phyloP scores from a whole-genome alignment of 2,113 vertebrate genomes.

The Perognathus longimembris region DNA sequence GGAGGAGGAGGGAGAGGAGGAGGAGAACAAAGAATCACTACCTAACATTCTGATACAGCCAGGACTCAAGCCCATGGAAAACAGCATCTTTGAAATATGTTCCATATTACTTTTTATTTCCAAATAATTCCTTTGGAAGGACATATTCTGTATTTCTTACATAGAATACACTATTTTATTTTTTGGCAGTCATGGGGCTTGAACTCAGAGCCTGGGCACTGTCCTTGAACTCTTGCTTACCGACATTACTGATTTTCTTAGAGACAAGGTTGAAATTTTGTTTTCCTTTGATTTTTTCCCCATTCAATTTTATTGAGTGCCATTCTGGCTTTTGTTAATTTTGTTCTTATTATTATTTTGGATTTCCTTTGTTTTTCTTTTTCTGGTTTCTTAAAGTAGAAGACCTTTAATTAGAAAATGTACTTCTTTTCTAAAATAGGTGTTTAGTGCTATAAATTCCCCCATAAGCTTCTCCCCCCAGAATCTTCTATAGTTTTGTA shows the following conservation, averaged over 20 bases:
- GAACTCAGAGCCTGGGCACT: neutral
- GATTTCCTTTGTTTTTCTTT: neutral
- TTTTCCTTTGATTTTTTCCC: neutral
- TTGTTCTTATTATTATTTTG: neutral
- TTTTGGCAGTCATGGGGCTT: too few relatives aligned
- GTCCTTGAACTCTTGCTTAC: neutral
- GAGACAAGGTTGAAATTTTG: neutral
- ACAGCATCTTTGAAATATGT: neutral
- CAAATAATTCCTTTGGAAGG: constrained; percentile 10
- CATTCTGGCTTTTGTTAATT: neutral
- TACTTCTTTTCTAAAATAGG: too few relatives aligned
- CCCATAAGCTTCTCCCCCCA: too few relatives aligned
- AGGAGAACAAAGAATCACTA: too few relatives aligned
- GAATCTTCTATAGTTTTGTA: too few relatives aligned
- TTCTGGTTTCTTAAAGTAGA: constrained; percentile 9
- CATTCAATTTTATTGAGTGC: neutral
- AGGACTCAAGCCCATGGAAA: neutral
- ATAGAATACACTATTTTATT: too few relatives aligned
- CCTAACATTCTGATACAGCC: neutral
- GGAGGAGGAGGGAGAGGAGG: too few relatives aligned
- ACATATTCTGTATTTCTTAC: neutral
- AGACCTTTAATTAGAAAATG: neutral
- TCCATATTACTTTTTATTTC: neutral
- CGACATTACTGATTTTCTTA: neutral
- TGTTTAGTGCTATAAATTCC: too few relatives aligned